Conservation (phyloP, 37 sponge, comb jelly and placozoan species). For the Aphrocallistes beatrix region DNA sequence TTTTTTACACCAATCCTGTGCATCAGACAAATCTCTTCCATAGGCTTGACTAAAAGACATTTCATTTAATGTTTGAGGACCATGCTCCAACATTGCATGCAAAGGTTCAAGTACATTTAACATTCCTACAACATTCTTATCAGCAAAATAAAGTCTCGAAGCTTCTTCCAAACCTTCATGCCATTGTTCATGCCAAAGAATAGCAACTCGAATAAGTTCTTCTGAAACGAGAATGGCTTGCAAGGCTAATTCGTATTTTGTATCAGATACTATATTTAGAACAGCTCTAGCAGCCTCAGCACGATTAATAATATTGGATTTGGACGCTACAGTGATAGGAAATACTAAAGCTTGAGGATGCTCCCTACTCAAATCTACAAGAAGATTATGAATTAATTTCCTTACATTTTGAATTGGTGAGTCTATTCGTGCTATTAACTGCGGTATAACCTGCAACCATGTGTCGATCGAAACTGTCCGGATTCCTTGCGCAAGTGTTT, state of each 20-base stretch:
- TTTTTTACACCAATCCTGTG: conserved; percentile 89
- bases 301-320: conserved; percentile 43
- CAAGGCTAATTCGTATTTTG: conserved; percentile 65
- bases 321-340: conserved; percentile 88
- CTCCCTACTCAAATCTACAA: conserved; percentile 80
- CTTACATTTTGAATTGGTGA: conserved; percentile 66
- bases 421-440: conserved; percentile 94
- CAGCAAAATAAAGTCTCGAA: conserved; percentile 75
- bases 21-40: conserved; percentile 90
- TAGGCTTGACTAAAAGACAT: conserved; percentile 86
- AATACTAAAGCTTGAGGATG: conserved; percentile 97
- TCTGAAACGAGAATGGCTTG: conserved; percentile 91
- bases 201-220: conserved; percentile 92
- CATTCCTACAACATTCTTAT: conserved; percentile 84
- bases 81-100: conserved; percentile 68
- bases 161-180: conserved; percentile 95
- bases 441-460: conserved; percentile 92
- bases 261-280: conserved; percentile 73
- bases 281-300: conserved; percentile 67
- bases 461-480: conserved; percentile 83
- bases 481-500: conserved; percentile 64
- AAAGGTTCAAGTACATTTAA: conserved; percentile 75
- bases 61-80: conserved; percentile 73
- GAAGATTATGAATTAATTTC: conserved; percentile 79
- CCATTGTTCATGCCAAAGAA: conserved; percentile 98